Evolutionary conservation across 1,140 invertebrate genomes (phyloP), one percentile per base, ranked within the genome.

Genomic region (Drosophila navojoa): DNA sequence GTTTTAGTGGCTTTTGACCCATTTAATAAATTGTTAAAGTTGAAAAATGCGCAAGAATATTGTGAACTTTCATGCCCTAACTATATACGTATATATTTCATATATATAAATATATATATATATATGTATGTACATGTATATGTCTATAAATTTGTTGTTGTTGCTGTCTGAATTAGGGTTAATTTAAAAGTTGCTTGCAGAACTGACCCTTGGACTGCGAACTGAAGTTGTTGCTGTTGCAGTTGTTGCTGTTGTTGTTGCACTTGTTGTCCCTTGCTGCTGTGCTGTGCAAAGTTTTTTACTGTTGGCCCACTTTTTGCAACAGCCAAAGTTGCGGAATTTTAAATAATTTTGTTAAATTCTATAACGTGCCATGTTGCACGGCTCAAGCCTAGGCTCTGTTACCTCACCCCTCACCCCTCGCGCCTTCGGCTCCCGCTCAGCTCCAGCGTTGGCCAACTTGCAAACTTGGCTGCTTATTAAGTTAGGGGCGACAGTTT

Each of bases 11-110:
- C 84, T 91, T 91, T 91, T 91, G 89, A 91, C 89, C 89, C 90
- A 91, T 84, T 91, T 91, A 91, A 91, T 91, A 91, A 91, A 91
- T 91, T 85, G 89, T 91, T 91, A 90, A 91, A 89, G 89, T 91
- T 91, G 78, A 90, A 89, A 79, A 89, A 89, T 89, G 85, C 76
- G 69, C 84, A 89, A 89, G 84, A 89, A 89, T 89, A 84, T 84
- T 77, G 77, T 75, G 79, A 89, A 73, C 55, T 67, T 64, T 68
- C 52, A 38, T 67, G 9, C 9, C 13, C 10, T 25, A n/a, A 52
- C 6, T 22, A 22, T 22, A 63, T 54, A 27, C n/a, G 38, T 40
- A 29, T 29, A 29, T 3, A n/a, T 38, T 53, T 11, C 4, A 16
- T 25, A 5, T 62, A n/a, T 13, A 32, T 38, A 40, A 32, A 54